Conservation (phyloP, 2,797 vertebrate species). For the Sebastes nivosus region DNA sequence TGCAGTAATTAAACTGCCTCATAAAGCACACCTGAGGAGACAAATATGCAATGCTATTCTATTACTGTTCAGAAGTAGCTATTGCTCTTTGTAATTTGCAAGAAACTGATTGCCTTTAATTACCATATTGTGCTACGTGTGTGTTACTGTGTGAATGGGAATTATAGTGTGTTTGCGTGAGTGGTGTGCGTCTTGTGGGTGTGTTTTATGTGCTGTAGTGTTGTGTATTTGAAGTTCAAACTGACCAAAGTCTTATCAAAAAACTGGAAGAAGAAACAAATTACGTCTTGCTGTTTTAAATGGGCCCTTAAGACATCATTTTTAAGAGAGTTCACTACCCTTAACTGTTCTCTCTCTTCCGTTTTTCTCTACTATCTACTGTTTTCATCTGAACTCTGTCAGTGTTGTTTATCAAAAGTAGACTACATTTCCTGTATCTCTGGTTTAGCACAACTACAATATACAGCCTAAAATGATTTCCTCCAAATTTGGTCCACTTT, state of each 20-base stretch:
- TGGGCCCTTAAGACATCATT: not conserved
- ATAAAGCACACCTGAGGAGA: conserved; percentile 31
- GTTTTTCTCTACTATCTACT: not conserved
- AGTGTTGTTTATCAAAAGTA: not conserved
- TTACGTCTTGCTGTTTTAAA: not conserved
- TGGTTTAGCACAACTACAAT: not conserved
- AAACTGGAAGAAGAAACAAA: not conserved
- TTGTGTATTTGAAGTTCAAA: conserved; percentile 1
- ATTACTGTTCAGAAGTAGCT: conserved; percentile 20
- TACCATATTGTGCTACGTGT: not conserved
- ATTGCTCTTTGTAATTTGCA: conserved; percentile 28
- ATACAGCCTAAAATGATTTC: conserved; percentile 4
- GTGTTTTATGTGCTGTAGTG: not conserved
- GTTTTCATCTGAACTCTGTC: not conserved
- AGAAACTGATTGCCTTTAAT: conserved; percentile 38
- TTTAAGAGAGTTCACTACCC: not conserved
- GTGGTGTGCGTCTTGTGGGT: not conserved
- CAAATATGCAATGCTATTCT: conserved; percentile 21
- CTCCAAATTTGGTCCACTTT: not conserved
- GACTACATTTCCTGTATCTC: conserved; percentile 8
- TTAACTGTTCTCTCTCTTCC: not conserved
- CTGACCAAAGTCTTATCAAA: conserved; percentile 1
- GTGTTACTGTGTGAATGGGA: not conserved
- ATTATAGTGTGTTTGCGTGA: not conserved
- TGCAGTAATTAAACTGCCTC: conserved; percentile 52